A percentile compares a stretch with the other conserved stretches of the same genome.
These are phyloP conservation scores for Palloptera scutellata DNA, from an alignment of 2,888 invertebrate genomes.

Conservation along the genomic window DNA sequence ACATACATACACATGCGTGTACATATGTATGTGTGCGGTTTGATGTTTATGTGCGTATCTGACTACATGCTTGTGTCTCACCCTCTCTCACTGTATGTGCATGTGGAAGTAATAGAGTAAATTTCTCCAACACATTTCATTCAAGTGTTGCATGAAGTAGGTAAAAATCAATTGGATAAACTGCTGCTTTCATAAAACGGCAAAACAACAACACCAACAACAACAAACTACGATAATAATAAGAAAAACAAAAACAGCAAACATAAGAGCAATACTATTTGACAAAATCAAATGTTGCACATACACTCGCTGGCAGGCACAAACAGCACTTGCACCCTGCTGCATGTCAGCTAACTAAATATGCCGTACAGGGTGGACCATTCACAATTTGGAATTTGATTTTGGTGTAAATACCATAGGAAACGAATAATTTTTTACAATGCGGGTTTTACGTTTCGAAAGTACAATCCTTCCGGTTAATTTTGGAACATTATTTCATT, in stretches of 20 bases:
- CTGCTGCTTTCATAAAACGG: slow-evolving; percentile 3
- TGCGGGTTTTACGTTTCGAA: too few relatives aligned
- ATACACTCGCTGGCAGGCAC: neutral
- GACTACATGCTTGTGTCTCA: neutral
- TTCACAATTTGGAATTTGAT: too few relatives aligned
- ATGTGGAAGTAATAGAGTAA: neutral
- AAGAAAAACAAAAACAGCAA: neutral
- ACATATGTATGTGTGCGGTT: neutral
- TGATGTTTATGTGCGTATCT: neutral
- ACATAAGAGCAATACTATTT: neutral
- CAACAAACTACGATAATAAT: neutral
- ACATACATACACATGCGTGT: slow-evolving; percentile 6
- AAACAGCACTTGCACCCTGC: too few relatives aligned
- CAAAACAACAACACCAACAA: neutral
- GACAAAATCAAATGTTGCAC: slow-evolving; percentile 10
- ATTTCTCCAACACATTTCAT: slow-evolving; percentile 4
- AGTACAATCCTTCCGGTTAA: too few relatives aligned
- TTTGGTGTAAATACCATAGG: too few relatives aligned
- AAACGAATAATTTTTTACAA: too few relatives aligned
- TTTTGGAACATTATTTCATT: too few relatives aligned
- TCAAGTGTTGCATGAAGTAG: neutral
- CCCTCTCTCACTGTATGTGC: neutral
- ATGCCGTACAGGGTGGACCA: too few relatives aligned
- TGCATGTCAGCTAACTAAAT: too few relatives aligned
- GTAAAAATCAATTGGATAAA: slow-evolving; percentile 22